A percentile compares a stretch with the other conserved stretches of the same genome.
Evolutionary conservation across 37 sponge, comb jelly and placozoan species (phyloP).

Genomic region (Oopsacas minuta): DNA sequence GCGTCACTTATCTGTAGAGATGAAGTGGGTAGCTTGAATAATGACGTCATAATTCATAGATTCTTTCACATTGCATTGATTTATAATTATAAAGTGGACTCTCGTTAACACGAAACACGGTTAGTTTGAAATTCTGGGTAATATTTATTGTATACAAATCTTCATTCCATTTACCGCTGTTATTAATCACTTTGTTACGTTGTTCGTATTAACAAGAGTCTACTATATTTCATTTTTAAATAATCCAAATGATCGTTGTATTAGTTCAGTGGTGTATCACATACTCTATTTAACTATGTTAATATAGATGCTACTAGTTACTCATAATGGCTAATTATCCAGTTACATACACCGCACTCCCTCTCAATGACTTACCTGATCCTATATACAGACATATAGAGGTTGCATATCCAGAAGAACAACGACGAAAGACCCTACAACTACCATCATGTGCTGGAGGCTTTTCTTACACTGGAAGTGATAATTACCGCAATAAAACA

Average conservation of each 20-base stretch:
- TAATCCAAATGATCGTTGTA: not conserved
- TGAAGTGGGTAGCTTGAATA: not conserved
- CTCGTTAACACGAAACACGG: no score
- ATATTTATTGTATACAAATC: no score
- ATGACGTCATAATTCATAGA: not conserved
- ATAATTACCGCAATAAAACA: not conserved
- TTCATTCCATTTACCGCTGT: no score
- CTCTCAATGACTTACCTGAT: not conserved
- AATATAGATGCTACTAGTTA: not conserved
- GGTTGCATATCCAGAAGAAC: not conserved
- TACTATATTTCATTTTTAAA: no score
- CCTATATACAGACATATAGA: not conserved
- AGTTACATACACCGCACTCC: not conserved
- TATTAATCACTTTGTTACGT: no score
- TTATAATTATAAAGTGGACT: no score
- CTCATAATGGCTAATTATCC: conserved; percentile 1
- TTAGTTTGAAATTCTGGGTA: no score
- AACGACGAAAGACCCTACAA: not conserved
- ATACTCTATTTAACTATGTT: not conserved
- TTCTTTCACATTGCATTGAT: not conserved
- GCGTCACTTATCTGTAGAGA: not conserved
- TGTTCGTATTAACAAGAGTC: no score
- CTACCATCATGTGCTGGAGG: not conserved
- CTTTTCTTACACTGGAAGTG: not conserved
- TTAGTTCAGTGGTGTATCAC: no score